Evolutionary conservation across 2,888 invertebrate genomes (phyloP).

Genomic region (Carcina quercana): DNA sequence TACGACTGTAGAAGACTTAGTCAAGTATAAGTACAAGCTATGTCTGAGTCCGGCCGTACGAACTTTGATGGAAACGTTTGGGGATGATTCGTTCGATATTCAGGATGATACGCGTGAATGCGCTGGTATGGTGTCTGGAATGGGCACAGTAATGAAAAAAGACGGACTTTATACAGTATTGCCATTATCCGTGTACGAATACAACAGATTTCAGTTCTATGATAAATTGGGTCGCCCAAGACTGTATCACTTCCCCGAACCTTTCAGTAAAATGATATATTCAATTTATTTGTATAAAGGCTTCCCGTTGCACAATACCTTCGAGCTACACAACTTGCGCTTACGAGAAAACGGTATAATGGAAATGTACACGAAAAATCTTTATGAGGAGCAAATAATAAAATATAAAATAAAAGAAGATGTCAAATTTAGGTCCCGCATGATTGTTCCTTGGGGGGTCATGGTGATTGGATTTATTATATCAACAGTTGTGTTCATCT

Average conservation of each 20-base stretch:
- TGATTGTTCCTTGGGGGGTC: constrained; percentile 4
- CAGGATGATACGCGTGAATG: constrained; percentile 6
- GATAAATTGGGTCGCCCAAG: constrained; percentile 24
- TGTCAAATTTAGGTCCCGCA: constrained; percentile 6
- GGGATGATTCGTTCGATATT: not conserved
- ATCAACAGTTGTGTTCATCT: constrained; percentile 3
- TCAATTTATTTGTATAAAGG: constrained; percentile 44
- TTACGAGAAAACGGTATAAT: constrained; percentile 39
- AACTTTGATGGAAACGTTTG: constrained; percentile 13
- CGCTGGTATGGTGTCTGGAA: constrained; percentile 21
- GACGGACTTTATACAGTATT: constrained; percentile 28
- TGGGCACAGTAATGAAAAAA: constrained; percentile 28
- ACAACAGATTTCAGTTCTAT: constrained; percentile 25
- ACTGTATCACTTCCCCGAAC: constrained; percentile 23
- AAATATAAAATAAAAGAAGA: constrained; percentile 14
- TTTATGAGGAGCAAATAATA: constrained; percentile 16
- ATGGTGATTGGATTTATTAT: not conserved
- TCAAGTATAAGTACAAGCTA: constrained; percentile 23
- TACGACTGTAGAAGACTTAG: constrained; percentile 23
- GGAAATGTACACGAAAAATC: constrained; percentile 18
- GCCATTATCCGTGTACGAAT: constrained; percentile 26
- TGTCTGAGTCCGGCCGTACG: constrained; percentile 33
- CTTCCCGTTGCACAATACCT: constrained; percentile 30
- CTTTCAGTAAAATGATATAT: constrained; percentile 33
- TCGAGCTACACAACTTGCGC: constrained; percentile 24